These are phyloP conservation scores for Aradophagus sp. DNA, from an alignment of 1,140 invertebrate genomes.

Conservation along the genomic window DNA sequence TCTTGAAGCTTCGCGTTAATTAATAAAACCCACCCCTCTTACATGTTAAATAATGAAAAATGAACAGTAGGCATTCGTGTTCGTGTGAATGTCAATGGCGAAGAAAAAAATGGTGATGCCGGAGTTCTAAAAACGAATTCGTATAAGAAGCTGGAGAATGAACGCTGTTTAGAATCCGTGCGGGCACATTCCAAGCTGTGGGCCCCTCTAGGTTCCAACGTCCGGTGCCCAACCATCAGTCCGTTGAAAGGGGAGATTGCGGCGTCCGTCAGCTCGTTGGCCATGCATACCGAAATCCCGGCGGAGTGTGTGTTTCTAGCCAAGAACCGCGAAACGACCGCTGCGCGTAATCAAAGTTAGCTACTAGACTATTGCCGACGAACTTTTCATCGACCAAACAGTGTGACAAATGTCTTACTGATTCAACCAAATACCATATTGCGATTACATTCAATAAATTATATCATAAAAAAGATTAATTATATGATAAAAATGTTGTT, in stretches of 20 bases:
- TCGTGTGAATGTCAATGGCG: slow-evolving; percentile 16
- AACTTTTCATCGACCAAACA: slow-evolving; percentile 21
- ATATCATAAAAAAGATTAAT: too few species aligned
- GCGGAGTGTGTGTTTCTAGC: slow-evolving; percentile 52
- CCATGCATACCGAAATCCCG: slow-evolving; percentile 64
- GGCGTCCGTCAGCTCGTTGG: slow-evolving; percentile 64
- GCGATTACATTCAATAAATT: too few species aligned
- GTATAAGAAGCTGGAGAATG: slow-evolving; percentile 48
- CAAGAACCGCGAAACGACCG: slow-evolving; percentile 60
- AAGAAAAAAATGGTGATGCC: slow-evolving; percentile 46
- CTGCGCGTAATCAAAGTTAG: slow-evolving; percentile 64
- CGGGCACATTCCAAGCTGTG: slow-evolving; percentile 65
- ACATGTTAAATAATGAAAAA: slow-evolving; percentile 34
- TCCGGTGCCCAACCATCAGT: slow-evolving; percentile 62
- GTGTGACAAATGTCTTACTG: too few species aligned
- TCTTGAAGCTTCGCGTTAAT: too few species aligned
- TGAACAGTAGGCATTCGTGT: slow-evolving; percentile 16
- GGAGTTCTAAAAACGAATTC: slow-evolving; percentile 45
- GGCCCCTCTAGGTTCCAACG: slow-evolving; percentile 60
- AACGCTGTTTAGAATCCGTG: slow-evolving; percentile 69
- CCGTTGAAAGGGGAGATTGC: slow-evolving; percentile 69
- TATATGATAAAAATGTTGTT: too few species aligned
- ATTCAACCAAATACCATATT: too few species aligned
- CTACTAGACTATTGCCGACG: slow-evolving; percentile 37
- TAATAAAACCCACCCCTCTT: too few species aligned